Conservation (phyloP, 2,888 invertebrate genomes). For the Parasteatoda lunata region DNA sequence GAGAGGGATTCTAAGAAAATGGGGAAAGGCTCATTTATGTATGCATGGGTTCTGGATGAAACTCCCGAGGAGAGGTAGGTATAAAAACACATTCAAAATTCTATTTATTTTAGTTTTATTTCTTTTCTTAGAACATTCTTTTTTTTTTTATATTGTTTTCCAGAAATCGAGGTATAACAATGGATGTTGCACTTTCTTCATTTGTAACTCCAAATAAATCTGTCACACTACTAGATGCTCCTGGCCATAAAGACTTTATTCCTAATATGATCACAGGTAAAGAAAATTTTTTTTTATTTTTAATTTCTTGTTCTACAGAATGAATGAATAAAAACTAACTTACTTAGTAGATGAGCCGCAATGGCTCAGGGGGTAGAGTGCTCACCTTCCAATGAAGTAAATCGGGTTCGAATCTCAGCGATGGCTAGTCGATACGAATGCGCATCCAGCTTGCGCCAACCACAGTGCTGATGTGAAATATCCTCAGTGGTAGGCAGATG, state of each 20-base stretch:
- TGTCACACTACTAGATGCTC: slow-evolving; percentile 93
- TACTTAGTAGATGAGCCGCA: too few species aligned
- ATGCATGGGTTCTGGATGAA: slow-evolving; percentile 99
- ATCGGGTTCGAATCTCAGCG: too few species aligned
- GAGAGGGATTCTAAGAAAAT: slow-evolving; percentile 96
- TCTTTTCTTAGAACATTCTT: too few species aligned
- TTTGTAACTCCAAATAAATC: slow-evolving; percentile 90
- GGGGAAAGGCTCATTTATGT: slow-evolving; percentile 98
- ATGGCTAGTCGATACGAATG: too few species aligned
- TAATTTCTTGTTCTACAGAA: too few species aligned
- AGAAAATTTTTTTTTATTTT: too few species aligned
- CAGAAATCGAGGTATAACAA: slow-evolving; percentile 95
- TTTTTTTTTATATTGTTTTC: neutral
- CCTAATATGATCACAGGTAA: slow-evolving; percentile 96
- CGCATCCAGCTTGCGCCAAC: too few species aligned
- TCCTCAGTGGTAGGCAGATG: too few species aligned
- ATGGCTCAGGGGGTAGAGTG: too few species aligned
- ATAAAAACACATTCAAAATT: slow-evolving; percentile 1
- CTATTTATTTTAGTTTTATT: neutral
- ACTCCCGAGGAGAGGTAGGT: slow-evolving; percentile 92
- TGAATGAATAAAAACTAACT: too few species aligned
- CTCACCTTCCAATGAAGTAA: too few species aligned
- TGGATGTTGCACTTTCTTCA: slow-evolving; percentile 95
- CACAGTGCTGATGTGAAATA: too few species aligned
- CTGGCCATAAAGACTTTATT: slow-evolving; percentile 99